Evolutionary conservation across 2,113 vertebrate species (phyloP).

Genomic region (Sander lucioperca): DNA sequence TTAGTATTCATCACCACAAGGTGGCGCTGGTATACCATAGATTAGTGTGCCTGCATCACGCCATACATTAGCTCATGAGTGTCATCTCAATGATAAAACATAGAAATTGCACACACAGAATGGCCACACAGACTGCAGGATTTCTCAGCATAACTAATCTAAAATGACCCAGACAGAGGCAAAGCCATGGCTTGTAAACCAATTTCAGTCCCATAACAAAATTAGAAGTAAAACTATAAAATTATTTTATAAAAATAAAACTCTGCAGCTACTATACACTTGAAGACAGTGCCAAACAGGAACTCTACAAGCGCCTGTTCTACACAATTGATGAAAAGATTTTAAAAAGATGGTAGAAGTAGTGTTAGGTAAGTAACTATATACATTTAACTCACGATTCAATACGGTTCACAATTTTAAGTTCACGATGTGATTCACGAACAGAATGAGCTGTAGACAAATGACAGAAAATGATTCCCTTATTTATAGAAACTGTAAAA

Average conservation of each 20-base stretch:
- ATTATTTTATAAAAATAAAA: not conserved
- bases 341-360: not conserved
- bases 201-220: not conserved
- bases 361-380: no score
- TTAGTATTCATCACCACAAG: slow-evolving; percentile 45
- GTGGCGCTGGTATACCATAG: slow-evolving; percentile 35
- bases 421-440: no score
- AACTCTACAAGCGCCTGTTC: not conserved
- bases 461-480: no score
- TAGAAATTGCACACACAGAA: slow-evolving; percentile 49
- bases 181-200: not conserved
- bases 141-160: slow-evolving; percentile 11
- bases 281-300: not conserved
- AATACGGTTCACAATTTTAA: no score
- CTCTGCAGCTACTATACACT: no score
- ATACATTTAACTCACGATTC: no score
- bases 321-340: not conserved
- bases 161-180: not conserved
- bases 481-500: no score
- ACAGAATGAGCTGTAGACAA: no score
- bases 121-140: not conserved
- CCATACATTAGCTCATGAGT: slow-evolving; percentile 42
- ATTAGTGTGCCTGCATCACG: slow-evolving; percentile 34
- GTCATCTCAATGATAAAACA: slow-evolving; percentile 63
- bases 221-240: slow-evolving; percentile 1